phyloP scores from a whole-genome alignment of 2,113 vertebrate species.

The Daphoenositta chrysoptera region DNA sequence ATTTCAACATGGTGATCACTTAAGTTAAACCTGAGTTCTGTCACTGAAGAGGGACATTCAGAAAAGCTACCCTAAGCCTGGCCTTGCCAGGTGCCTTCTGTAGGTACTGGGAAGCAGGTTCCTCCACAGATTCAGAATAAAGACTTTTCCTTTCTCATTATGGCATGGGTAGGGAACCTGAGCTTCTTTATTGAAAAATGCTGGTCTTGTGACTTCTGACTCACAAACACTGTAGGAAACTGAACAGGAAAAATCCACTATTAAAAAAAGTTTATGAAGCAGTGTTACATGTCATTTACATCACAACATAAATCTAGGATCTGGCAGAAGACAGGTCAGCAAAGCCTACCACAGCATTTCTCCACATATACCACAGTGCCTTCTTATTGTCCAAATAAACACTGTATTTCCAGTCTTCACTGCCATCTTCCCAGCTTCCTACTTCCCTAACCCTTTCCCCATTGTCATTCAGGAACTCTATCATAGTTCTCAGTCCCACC shows the following conservation, averaged over 20 bases:
- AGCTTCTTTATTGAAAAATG: not conserved
- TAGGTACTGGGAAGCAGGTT: not conserved
- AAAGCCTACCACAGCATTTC: not conserved
- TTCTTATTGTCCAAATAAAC: not conserved
- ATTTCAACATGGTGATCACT: not conserved
- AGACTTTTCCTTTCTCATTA: not conserved
- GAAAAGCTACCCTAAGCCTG: not conserved
- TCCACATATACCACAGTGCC: not conserved
- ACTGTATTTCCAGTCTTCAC: not conserved
- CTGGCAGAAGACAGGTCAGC: not conserved
- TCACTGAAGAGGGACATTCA: not conserved
- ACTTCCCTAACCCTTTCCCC: not conserved
- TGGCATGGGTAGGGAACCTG: not conserved
- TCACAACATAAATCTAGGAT: not conserved
- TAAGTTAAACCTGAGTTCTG: not conserved
- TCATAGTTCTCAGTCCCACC: not conserved
- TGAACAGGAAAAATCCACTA: not conserved
- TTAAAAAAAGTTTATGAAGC: not conserved
- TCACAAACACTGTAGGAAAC: not conserved
- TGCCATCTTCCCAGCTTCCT: not conserved
- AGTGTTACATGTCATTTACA: not conserved
- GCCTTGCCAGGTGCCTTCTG: not conserved
- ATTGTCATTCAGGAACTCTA: not conserved
- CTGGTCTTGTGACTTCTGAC: not conserved
- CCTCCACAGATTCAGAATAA: not conserved